Evolutionary conservation across 2,888 invertebrate species (phyloP).

Genomic region (Aelia acuminata): DNA sequence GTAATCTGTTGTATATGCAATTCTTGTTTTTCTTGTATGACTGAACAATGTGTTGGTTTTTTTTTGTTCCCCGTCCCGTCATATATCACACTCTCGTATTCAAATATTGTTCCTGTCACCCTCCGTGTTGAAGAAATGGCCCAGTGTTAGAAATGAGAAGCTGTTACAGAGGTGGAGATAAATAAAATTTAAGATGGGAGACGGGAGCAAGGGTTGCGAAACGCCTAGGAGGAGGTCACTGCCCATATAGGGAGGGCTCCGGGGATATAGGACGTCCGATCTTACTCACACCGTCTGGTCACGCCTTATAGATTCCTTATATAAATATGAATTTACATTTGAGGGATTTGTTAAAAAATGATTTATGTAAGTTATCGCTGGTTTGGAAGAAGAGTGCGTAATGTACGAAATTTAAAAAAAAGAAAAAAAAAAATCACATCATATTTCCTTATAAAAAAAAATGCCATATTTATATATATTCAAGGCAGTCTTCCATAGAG

Average conservation of each 20-base stretch:
- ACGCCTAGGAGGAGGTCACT: slow-evolving; percentile 33
- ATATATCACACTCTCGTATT: neutral
- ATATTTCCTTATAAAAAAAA: too few relatives aligned
- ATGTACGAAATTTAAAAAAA: too few relatives aligned
- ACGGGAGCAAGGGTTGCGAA: slow-evolving; percentile 32
- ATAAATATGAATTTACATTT: neutral
- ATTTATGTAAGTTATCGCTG: too few relatives aligned
- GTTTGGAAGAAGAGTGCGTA: too few relatives aligned
- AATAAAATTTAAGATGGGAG: slow-evolving; percentile 45
- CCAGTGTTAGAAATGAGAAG: neutral
- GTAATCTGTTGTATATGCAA: neutral
- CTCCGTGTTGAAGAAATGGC: neutral
- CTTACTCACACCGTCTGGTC: slow-evolving; percentile 54
- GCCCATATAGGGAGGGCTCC: slow-evolving; percentile 51
- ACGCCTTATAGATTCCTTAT: neutral
- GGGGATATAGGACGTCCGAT: slow-evolving; percentile 45
- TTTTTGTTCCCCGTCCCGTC: neutral
- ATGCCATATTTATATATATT: too few relatives aligned
- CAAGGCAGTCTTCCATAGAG: too few relatives aligned
- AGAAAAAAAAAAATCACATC: too few relatives aligned
- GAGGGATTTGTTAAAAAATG: too few relatives aligned
- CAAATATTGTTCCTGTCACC: neutral
- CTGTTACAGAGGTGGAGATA: neutral
- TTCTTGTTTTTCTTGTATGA: neutral
- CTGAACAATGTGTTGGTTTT: neutral